These are phyloP conservation scores for Indicator maculatus DNA, from an alignment of 2,113 vertebrate genomes.

Conservation along the genomic window DNA sequence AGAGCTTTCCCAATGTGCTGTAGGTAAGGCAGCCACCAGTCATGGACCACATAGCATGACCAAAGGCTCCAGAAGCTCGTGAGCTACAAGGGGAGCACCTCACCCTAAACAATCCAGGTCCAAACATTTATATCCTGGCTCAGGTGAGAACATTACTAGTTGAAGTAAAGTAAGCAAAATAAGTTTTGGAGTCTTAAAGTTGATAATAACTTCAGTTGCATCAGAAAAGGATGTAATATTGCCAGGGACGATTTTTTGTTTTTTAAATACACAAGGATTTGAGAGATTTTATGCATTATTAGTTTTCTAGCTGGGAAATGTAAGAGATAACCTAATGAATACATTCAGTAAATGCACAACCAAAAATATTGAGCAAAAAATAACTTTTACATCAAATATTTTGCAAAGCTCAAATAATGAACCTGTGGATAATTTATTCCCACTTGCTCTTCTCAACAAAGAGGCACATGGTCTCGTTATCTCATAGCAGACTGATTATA, in stretches of 20 bases:
- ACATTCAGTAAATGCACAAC: background rate
- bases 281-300: slow-evolving; percentile 33
- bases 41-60: rapidly evolving
- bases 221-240: background rate
- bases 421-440: slow-evolving; percentile 26
- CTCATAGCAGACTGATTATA: slow-evolving; percentile 6
- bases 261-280: background rate
- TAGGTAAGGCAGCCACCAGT: background rate
- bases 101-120: background rate
- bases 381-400: slow-evolving; percentile 40
- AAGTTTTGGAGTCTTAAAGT: background rate
- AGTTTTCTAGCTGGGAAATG: slow-evolving; percentile 34
- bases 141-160: background rate
- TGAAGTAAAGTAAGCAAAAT: background rate
- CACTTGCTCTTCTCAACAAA: background rate
- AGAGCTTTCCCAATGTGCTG: rapidly evolving
- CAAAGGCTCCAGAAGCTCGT: background rate
- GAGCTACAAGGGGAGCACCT: background rate
- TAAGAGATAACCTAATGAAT: slow-evolving; percentile 43
- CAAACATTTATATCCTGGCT: background rate
- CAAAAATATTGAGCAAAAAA: background rate
- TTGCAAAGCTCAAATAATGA: slow-evolving; percentile 34
- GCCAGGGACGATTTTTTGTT: background rate
- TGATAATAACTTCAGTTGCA: background rate
- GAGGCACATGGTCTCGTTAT: background rate